Evolutionary conservation across 2,113 vertebrate species (phyloP).

Genomic region (Spea multiplicata): DNA sequence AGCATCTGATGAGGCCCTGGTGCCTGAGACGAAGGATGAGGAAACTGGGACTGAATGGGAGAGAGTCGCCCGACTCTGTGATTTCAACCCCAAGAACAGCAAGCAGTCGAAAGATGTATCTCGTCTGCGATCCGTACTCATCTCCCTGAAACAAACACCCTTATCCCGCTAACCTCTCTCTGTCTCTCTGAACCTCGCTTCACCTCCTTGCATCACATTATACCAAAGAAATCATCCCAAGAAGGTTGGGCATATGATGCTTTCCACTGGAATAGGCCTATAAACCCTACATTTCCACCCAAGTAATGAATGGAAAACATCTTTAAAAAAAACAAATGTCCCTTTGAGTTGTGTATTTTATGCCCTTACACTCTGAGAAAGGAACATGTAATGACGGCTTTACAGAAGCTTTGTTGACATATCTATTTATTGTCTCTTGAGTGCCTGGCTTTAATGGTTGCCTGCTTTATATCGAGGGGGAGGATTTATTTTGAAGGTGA

Average conservation of each 20-base stretch:
- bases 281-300: background rate
- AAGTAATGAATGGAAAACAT: conserved; percentile 4
- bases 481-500: background rate
- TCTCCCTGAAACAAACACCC: conserved; percentile 94
- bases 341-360: background rate
- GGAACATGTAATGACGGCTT: conserved; percentile 18
- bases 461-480: background rate
- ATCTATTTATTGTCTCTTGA: background rate
- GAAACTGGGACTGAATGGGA: conserved; percentile 90
- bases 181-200: background rate
- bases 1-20: conserved; percentile 90
- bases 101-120: conserved; percentile 98
- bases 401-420: conserved; percentile 3
- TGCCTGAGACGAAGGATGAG: conserved; percentile 86
- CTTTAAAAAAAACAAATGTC: background rate
- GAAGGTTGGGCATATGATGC: conserved; percentile 24
- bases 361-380: background rate
- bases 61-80: conserved; percentile 92
- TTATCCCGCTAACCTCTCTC: conserved; percentile 78
- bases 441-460: conserved; percentile 31
- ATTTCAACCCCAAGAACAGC: conserved; percentile 99
- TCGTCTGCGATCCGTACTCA: conserved; percentile 95
- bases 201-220: conserved; percentile 43
- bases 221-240: conserved; percentile 40
- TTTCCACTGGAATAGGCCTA: background rate